Evolutionary conservation across 2,888 invertebrate species (phyloP), one percentile per base, ranked within the genome.

Genomic region (Drosophila neonasuta): DNA sequence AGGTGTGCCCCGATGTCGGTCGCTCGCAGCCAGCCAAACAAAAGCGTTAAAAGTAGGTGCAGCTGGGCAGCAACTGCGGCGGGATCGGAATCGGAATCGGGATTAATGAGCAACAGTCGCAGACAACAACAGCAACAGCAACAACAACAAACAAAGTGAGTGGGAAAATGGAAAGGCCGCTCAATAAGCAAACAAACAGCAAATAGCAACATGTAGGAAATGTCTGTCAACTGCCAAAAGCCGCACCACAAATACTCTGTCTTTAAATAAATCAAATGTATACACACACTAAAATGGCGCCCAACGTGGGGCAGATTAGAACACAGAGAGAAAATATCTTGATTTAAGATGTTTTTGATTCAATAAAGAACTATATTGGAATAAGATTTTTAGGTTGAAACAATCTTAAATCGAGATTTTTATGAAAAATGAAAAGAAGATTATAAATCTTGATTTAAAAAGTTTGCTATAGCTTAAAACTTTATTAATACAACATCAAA

Each of bases 31-130:
- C 41, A 46, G 72, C 50, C 71, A 68, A 83, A 81, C 83, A 81
- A 81, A 82, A 82, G 86, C 80, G 83, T 69, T 74, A 73, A 83
- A 83, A 80, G 78, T 76, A 80, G 81, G 81, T 82, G 80, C 82
- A 80, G 80, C 80, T 78, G 80, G 71, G 84, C 73, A 74, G 59
- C 72, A 52, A 55, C 59, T 44, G 57, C 57, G 45, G 49, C 61
- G 66, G 66, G 55, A 62, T 76, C 50, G 58, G 81, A 81, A 74
- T 81, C 71, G 80, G 86, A 84, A 74, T 81, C 71, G 80, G 86
- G 86, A 81, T 81, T 81, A 81, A 81, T 81, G 81, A 81, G 86
- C 81, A 78, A 78, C 77, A 77, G 78, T 80, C 73, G 63, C 80
- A 73, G 60, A 62, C 77, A 74, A 64, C 79, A 79, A 54, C 49